Evolutionary conservation across 2,888 invertebrate species (phyloP), one percentile per base, ranked within the genome.

Genomic region (Epiblema foenella): DNA sequence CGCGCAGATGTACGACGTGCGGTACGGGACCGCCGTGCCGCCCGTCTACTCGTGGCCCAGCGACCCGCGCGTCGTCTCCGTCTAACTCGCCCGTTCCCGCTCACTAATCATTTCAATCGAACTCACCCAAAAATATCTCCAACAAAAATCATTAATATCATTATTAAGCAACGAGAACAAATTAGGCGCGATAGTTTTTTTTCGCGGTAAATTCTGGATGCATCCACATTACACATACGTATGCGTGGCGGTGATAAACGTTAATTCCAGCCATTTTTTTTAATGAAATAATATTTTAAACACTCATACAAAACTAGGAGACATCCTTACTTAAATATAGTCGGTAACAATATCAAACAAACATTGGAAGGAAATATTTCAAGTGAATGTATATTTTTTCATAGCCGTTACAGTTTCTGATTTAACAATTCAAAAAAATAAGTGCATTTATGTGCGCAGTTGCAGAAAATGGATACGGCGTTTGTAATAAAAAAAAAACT

Each of bases 1-100:
- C 83, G 96, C 96, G 39, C 97, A 97, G 90, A 95, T 97, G 94
- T 98, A 97, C 89, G 96, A 97, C 85, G 94, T 95, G 74, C 91
- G 89, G 60, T 98, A 97, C 88, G 81, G 92, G 73, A 86, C 95
- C 64, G 95, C 97, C 39, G 79, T 97, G 80, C 97, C 97, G 69
- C 90, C 94, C 65, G 93, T 95, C 62, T 97, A 96, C 86, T 12
- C 84, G 69, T 94, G 93, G 93, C 93, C 93, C 8, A 46, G 74
- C 29, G 39, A 67, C 74, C 88, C 87, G 20, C 76, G 75, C 54
- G 87, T 87, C 74, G 83, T 86, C 74, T 74, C 84, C 78, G 76
- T 90, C 79, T 91, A 90, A 57, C 49, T 5, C 18, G 49, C 20
- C n/a, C 33, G 5, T 33, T 12, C n/a, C 17, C 33, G 20, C 18